A percentile compares a stretch with the other conserved stretches of the same genome.
phyloP scores from a whole-genome alignment of 2,888 invertebrate genomes.

The Meteorus colon region DNA sequence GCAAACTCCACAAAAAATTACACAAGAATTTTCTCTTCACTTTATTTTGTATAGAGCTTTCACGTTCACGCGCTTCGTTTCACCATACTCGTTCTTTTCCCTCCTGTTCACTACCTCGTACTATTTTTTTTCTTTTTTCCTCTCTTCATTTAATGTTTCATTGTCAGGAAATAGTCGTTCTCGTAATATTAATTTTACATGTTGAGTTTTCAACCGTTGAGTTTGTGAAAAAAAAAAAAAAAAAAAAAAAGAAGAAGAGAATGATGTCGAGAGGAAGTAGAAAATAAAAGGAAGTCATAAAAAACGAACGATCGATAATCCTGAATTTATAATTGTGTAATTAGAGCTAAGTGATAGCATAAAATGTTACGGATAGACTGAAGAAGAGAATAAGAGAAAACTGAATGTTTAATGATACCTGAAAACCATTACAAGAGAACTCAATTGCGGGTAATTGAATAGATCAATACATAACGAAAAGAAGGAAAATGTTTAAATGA shows the following conservation, averaged over 20 bases:
- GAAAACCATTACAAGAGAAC: not conserved
- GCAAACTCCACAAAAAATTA: conserved; percentile 27
- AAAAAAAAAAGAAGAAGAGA: not conserved
- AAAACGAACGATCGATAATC: not conserved
- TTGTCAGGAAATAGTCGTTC: not conserved
- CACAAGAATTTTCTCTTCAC: conserved; percentile 7
- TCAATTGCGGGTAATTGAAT: too few species aligned
- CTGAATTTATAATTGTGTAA: not conserved
- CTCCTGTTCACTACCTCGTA: not conserved
- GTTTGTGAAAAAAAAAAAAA: not conserved
- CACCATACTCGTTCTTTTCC: not conserved
- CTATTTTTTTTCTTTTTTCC: not conserved
- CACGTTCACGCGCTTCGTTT: not conserved
- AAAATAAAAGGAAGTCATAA: not conserved
- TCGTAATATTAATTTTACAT: not conserved
- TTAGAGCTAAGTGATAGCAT: not conserved
- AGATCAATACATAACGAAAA: too few species aligned
- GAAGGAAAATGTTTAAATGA: too few species aligned
- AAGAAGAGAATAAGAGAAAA: not conserved
- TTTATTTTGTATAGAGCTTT: conserved; percentile 4
- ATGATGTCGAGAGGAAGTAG: not conserved
- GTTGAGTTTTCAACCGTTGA: not conserved
- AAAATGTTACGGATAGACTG: not conserved
- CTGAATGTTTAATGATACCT: not conserved
- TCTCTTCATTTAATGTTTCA: not conserved